These are phyloP conservation scores for Caranx ignobilis DNA, from an alignment of 2,113 vertebrate species.

Conservation along the genomic window DNA sequence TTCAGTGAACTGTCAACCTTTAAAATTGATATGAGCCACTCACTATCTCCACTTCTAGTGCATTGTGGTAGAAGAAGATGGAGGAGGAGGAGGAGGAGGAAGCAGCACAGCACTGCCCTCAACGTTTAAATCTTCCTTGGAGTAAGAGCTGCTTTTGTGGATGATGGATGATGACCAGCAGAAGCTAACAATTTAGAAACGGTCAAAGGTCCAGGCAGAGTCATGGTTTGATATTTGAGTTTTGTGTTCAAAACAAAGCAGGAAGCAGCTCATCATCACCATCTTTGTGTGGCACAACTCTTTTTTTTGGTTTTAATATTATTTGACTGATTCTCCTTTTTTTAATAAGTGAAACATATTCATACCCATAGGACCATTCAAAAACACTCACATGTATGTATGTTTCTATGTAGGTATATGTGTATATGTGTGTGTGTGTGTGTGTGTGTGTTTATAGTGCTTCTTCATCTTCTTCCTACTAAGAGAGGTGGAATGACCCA, in stretches of 20 bases:
- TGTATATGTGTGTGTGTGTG: too few relatives aligned
- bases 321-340: neutral
- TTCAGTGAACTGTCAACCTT: slow-evolving; percentile 54
- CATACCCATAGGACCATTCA: slow-evolving; percentile 2
- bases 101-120: slow-evolving; percentile 13
- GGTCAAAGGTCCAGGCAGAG: neutral
- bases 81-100: slow-evolving; percentile 32
- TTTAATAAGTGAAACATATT: neutral
- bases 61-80: slow-evolving; percentile 35
- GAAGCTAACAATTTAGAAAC: slow-evolving; percentile 24
- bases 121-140: slow-evolving; percentile 33
- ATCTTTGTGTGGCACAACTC: neutral
- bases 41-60: slow-evolving; percentile 44
- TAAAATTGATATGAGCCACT: slow-evolving; percentile 55
- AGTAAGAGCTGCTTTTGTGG: slow-evolving; percentile 31
- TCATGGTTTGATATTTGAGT: slow-evolving; percentile 13
- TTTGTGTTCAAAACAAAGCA: slow-evolving; percentile 26
- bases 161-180: slow-evolving; percentile 45
- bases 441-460: neutral
- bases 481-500: slow-evolving; percentile 31
- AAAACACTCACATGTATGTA: neutral
- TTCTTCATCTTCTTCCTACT: neutral
- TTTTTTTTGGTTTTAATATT: neutral
- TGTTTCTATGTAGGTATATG: too few relatives aligned
- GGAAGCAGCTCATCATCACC: neutral